A percentile compares a stretch with the other conserved stretches of the same genome.
These are phyloP conservation scores for Stenchaetothrips biformis DNA, from an alignment of 2,888 invertebrate genomes.

Conservation along the genomic window DNA sequence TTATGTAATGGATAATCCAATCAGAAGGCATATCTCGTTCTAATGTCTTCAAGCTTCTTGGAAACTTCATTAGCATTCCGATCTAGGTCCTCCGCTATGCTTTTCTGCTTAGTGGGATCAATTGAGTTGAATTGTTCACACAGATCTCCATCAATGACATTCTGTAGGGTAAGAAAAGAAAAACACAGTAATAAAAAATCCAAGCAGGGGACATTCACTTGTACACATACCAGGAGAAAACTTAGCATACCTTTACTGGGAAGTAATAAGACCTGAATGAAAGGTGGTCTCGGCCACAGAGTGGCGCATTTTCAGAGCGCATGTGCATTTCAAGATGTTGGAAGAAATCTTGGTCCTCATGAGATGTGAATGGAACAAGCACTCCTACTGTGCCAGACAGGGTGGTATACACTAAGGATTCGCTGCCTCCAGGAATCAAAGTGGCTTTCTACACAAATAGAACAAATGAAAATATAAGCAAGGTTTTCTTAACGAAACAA, in stretches of 20 bases:
- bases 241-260: conserved; percentile 75
- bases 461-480: conserved; percentile 16
- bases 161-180: conserved; percentile 56
- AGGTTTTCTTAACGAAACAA: background rate
- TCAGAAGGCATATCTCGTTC: conserved; percentile 98
- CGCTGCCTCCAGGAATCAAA: conserved; percentile 94
- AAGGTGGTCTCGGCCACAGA: conserved; percentile 96
- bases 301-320: conserved; percentile 91
- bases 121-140: conserved; percentile 98
- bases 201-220: too few relatives aligned
- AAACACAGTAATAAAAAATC: background rate
- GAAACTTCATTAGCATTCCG: conserved; percentile 94
- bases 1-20: background rate
- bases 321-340: conserved; percentile 99
- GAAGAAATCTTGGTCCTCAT: conserved; percentile 98
- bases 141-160: conserved; percentile 96
- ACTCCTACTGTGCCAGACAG: conserved; percentile 91
- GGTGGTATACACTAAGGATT: conserved; percentile 93
- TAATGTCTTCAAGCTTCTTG: conserved; percentile 96
- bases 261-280: conserved; percentile 96
- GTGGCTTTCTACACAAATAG: conserved; percentile 78
- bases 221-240: too few relatives aligned
- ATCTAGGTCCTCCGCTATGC: conserved; percentile 90
- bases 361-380: conserved; percentile 87
- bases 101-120: conserved; percentile 89